Evolutionary conservation across 2,113 vertebrate genomes (phyloP).

Genomic region (Alexandromys fortis): DNA sequence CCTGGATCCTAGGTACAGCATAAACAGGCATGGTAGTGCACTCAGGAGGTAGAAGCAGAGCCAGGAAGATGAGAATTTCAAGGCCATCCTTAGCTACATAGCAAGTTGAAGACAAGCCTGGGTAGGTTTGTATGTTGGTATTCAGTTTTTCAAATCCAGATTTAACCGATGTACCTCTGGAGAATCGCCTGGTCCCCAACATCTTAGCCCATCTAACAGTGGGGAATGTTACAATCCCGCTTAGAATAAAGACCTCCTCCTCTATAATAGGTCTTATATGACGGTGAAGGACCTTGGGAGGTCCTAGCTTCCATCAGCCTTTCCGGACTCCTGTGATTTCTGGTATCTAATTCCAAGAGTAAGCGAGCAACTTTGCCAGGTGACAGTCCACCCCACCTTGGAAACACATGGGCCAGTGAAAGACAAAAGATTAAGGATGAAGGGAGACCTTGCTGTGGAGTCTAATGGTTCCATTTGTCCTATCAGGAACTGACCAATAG

Average conservation of each 20-base stretch:
- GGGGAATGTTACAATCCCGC: neutral
- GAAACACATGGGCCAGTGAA: neutral
- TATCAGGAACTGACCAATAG: neutral
- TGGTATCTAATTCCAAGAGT: neutral
- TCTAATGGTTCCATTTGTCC: neutral
- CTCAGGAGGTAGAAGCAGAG: neutral
- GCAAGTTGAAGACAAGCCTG: neutral
- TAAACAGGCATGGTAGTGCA: neutral
- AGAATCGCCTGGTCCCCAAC: neutral
- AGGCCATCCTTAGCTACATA: neutral
- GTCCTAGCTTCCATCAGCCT: neutral
- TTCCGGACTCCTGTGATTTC: neutral
- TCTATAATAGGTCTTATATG: neutral
- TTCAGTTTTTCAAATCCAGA: neutral
- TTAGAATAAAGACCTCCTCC: neutral
- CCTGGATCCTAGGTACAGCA: neutral
- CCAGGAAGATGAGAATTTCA: neutral
- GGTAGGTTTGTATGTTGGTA: neutral
- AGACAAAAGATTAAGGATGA: neutral
- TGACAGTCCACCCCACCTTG: neutral
- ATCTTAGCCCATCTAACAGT: neutral
- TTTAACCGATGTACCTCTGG: neutral
- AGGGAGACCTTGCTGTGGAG: neutral
- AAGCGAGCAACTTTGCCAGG: neutral
- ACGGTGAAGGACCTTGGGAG: neutral